phyloP scores from a whole-genome alignment of 2,888 invertebrate species.

The Drosophila stalkeri region DNA sequence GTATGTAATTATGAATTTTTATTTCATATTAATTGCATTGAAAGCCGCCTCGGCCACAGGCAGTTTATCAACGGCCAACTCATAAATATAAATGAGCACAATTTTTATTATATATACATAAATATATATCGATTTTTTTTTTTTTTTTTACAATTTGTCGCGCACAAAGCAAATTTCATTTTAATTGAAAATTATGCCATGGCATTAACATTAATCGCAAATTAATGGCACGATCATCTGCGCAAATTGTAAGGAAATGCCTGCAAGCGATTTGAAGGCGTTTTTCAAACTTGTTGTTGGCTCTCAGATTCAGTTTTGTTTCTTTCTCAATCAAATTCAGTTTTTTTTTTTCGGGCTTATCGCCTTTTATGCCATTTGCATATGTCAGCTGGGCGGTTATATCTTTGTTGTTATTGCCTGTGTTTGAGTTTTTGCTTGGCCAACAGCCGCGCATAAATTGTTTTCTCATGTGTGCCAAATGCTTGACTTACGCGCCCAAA shows the following conservation, averaged over 20 bases:
- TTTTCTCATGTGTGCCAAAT: constrained; percentile 76
- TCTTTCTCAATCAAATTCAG: constrained; percentile 45
- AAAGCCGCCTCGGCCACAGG: constrained; percentile 57
- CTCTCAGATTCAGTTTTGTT: constrained; percentile 25
- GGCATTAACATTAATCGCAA: constrained; percentile 72
- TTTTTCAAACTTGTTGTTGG: constrained; percentile 36
- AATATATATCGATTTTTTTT: too few species aligned
- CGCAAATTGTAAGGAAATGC: constrained; percentile 43
- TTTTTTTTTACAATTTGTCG: constrained; percentile 67
- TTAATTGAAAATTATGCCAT: constrained; percentile 78
- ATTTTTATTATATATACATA: constrained; percentile 24
- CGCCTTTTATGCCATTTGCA: constrained; percentile 64
- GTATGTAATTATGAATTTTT: constrained; percentile 73
- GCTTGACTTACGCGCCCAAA: constrained; percentile 72
- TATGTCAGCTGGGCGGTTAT: constrained; percentile 70
- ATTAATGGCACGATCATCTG: constrained; percentile 52
- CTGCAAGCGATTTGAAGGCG: constrained; percentile 32
- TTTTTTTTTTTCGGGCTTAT: constrained; percentile 38
- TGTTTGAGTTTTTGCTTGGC: constrained; percentile 38
- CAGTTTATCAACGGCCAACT: constrained; percentile 65
- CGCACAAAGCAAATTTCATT: constrained; percentile 75
- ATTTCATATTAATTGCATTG: constrained; percentile 78
- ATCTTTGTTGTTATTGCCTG: constrained; percentile 8
- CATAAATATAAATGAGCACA: constrained; percentile 74
- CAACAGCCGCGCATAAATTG: constrained; percentile 72